Percentiles rank a stretch among this genome's conserved stretches.
Conservation (phyloP, 2,888 invertebrate species). For the Diarsia rubi region DNA sequence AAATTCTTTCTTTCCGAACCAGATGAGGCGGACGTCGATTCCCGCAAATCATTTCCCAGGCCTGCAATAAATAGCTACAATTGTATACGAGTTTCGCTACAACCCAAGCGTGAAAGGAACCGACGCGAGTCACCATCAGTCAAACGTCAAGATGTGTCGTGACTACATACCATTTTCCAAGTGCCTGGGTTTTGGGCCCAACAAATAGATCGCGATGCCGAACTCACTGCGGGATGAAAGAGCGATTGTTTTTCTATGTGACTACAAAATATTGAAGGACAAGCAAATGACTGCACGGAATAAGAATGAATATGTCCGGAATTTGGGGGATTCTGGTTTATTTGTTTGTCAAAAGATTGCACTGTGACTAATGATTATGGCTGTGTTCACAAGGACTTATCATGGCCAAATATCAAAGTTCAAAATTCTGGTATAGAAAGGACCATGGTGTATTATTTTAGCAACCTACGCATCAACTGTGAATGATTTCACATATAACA, state of each 20-base stretch:
- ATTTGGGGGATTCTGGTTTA: conserved; percentile 35
- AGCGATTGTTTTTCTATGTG: conserved; percentile 70
- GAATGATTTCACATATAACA: no score
- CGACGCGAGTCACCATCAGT: conserved; percentile 79
- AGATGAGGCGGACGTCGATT: conserved; percentile 59
- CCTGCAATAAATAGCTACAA: conserved; percentile 68
- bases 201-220: conserved; percentile 81
- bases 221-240: conserved; percentile 70
- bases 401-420: neutral
- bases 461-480: neutral
- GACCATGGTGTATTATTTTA: neutral
- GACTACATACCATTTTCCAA: conserved; percentile 84
- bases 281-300: conserved; percentile 60
- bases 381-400: neutral
- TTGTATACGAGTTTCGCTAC: conserved; percentile 64
- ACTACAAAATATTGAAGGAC: conserved; percentile 66
- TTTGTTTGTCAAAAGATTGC: conserved; percentile 20
- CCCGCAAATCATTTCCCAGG: conserved; percentile 63
- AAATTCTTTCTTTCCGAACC: conserved; percentile 46
- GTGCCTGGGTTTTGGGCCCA: conserved; percentile 80
- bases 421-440: neutral
- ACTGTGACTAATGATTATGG: neutral
- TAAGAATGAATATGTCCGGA: conserved; percentile 41
- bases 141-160: conserved; percentile 84
- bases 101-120: conserved; percentile 73